These are phyloP conservation scores for Lithobates sylvaticus DNA, from an alignment of 2,797 vertebrate genomes.

Conservation along the genomic window DNA sequence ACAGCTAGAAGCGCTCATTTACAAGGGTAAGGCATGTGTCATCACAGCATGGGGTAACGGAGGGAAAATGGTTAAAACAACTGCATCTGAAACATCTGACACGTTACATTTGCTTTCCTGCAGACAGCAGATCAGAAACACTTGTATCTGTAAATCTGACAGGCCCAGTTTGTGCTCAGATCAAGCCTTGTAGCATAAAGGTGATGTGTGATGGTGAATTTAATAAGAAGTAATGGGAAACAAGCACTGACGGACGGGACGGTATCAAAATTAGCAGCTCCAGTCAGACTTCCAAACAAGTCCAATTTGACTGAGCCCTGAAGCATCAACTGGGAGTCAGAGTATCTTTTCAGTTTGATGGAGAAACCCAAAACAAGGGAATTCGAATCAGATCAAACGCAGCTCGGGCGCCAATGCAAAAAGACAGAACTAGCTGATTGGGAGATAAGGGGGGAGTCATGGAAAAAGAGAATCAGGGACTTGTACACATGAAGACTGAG, in stretches of 20 bases:
- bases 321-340: constrained; percentile 52
- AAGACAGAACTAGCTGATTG: constrained; percentile 56
- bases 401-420: constrained; percentile 47
- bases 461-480: neutral
- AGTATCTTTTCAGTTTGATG: constrained; percentile 36
- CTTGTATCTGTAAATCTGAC: constrained; percentile 52
- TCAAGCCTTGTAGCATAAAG: constrained; percentile 57
- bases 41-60: neutral
- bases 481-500: neutral
- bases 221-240: constrained; percentile 61
- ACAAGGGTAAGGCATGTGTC: neutral
- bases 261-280: constrained; percentile 62
- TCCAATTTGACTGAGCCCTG: constrained; percentile 58
- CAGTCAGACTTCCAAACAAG: constrained; percentile 54
- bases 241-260: constrained; percentile 52
- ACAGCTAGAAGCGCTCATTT: neutral
- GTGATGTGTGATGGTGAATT: constrained; percentile 61
- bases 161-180: constrained; percentile 56
- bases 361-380: constrained; percentile 33
- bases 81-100: constrained; percentile 46
- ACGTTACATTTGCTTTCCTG: constrained; percentile 54
- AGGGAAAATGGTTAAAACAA: constrained; percentile 28
- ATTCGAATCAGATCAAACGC: constrained; percentile 52
- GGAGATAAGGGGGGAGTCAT: constrained; percentile 20
- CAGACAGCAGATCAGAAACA: constrained; percentile 57